phyloP scores from a whole-genome alignment of 2,113 vertebrate species.

The Nycticorax nycticorax region DNA sequence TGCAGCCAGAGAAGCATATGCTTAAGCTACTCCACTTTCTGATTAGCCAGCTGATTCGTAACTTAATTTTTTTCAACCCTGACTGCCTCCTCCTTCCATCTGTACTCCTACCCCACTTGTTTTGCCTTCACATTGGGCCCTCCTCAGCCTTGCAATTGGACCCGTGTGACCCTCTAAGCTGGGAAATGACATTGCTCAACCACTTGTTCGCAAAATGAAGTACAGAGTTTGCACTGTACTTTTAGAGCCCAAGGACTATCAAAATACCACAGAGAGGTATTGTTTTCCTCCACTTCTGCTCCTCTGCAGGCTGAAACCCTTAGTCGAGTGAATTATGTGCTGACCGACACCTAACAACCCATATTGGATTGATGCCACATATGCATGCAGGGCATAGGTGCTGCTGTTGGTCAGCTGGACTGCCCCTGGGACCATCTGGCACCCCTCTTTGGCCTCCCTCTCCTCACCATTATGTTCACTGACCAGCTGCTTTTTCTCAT shows the following conservation, averaged over 20 bases:
- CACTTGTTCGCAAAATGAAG: background rate
- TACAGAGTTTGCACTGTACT: background rate
- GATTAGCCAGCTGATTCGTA: background rate
- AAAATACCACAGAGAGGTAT: background rate
- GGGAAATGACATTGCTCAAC: background rate
- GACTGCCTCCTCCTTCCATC: background rate
- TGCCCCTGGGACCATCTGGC: constrained; percentile 46
- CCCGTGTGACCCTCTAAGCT: background rate
- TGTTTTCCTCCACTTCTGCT: constrained; percentile 26
- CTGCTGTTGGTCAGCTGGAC: constrained; percentile 43
- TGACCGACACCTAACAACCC: background rate
- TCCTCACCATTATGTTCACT: background rate
- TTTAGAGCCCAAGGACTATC: background rate
- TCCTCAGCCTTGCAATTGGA: background rate
- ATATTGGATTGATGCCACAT: background rate
- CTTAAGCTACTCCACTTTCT: background rate
- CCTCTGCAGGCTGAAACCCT: background rate
- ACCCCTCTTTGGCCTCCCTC: background rate
- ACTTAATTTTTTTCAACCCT: background rate
- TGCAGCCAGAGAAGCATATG: background rate
- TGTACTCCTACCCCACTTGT: background rate
- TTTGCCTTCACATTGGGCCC: background rate
- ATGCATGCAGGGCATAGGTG: constrained; percentile 34
- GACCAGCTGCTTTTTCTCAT: constrained; percentile 41
- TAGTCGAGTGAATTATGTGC: constrained; percentile 34